phyloP scores from a whole-genome alignment of 2,888 invertebrate genomes.

The Harpalus rubripes region DNA sequence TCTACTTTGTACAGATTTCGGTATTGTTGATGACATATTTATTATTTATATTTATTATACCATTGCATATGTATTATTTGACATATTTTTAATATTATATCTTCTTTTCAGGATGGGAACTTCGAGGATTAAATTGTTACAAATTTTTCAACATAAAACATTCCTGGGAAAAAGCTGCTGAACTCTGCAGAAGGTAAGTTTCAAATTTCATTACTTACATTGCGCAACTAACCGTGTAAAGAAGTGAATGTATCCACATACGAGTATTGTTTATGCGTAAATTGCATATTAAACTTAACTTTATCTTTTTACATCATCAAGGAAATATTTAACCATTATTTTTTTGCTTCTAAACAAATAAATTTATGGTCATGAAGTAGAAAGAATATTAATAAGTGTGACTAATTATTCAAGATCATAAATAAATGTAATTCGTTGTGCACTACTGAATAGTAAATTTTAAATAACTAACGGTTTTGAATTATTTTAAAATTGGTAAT shows the following conservation, averaged over 20 bases:
- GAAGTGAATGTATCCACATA: constrained; percentile 21
- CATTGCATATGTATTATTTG: not conserved
- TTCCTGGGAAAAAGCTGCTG: constrained; percentile 97
- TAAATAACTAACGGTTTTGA: constrained; percentile 25
- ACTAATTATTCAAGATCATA: constrained; percentile 36
- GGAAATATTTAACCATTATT: constrained; percentile 21
- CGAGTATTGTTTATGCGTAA: not conserved
- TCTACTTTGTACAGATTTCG: too few relatives aligned
- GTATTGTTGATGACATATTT: too few relatives aligned
- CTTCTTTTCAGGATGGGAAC: constrained; percentile 91
- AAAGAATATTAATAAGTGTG: constrained; percentile 30
- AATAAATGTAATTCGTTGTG: constrained; percentile 32
- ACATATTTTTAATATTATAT: constrained; percentile 69
- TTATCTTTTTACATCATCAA: constrained; percentile 21
- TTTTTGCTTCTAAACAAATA: constrained; percentile 17
- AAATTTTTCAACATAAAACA: constrained; percentile 97
- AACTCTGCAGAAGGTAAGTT: constrained; percentile 94
- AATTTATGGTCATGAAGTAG: constrained; percentile 10
- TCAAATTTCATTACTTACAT: constrained; percentile 20
- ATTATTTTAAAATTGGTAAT: constrained; percentile 40
- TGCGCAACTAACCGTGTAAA: constrained; percentile 8
- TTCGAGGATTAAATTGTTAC: constrained; percentile 94
- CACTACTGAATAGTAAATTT: constrained; percentile 42
- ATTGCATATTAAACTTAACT: not conserved
- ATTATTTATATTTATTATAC: too few relatives aligned